Evolutionary conservation across 2,797 vertebrate species (phyloP), one percentile per base, ranked within the genome.

Genomic region (Dipus sagitta): DNA sequence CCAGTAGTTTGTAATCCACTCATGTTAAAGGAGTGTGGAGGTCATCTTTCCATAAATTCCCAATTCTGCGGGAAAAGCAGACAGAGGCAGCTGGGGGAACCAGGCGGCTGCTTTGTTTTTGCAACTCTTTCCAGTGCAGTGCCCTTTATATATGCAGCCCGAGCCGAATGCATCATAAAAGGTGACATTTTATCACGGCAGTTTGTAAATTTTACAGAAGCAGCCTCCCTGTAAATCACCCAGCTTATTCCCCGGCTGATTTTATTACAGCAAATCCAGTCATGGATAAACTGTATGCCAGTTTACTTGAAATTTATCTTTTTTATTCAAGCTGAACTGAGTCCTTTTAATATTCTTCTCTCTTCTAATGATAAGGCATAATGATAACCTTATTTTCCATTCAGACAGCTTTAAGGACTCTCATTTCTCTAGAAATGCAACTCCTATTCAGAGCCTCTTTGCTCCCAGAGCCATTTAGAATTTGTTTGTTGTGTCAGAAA

Each of bases 151-250:
- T 98, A 98, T 97, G 97, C 98, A 98, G 96, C 94, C 96, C 71
- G 94, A 97, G 98, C 86, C 95, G 97, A 98, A 98, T 98, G 97
- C 96, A 98, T 98, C 98, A 98, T 98, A 98, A 98, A 98, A 97
- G 97, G 97, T 98, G 98, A 98, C 98, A 98, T 98, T 98, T 98
- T 98, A 98, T 98, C 98, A 98, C 96, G 98, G 97, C 97, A 98
- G 98, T 98, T 98, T 98, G 98, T 98, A 98, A 98, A 98, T 98
- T 98, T 98, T 98, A 98, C 98, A 97, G 98, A 98, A 97, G 97
- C 97, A 95, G 97, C 14, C 96, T 96, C 97, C 97, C 97, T 98
- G 98, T 98, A 98, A 98, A 98, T 98, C 98, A 98, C 88, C 93
- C 60, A 92, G 97, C 97, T 98, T 98, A 98, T 98, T 98, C 98